Percentiles rank a stretch among this genome's conserved stretches.
Conservation (phyloP, 2,797 vertebrate genomes). For the Amblyopsis hoosieri region DNA sequence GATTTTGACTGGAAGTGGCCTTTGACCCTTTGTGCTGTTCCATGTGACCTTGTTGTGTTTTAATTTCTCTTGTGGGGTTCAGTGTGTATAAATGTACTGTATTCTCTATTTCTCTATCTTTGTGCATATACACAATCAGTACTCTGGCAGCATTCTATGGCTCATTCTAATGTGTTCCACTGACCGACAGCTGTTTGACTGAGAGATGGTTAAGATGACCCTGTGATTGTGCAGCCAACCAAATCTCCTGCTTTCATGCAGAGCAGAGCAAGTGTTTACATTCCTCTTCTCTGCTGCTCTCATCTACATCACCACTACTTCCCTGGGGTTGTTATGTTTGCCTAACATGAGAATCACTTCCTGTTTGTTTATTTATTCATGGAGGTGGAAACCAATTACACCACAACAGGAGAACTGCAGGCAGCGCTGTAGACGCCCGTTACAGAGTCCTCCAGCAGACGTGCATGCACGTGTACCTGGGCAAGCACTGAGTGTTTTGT, state of each 20-base stretch:
- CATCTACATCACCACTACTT: conserved; percentile 68
- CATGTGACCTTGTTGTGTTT: conserved; percentile 78
- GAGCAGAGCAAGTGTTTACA: conserved; percentile 73
- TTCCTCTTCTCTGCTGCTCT: conserved; percentile 61
- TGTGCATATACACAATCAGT: conserved; percentile 51
- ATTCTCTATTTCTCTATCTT: conserved; percentile 67
- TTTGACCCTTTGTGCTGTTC: conserved; percentile 80
- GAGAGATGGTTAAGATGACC: conserved; percentile 59
- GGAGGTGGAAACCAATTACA: conserved; percentile 75
- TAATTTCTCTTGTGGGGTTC: conserved; percentile 73
- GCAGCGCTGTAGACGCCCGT: conserved; percentile 44
- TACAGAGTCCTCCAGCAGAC: conserved; percentile 16
- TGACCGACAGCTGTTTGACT: conserved; percentile 56
- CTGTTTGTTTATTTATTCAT: conserved; percentile 80
- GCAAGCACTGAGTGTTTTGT: conserved; percentile 30
- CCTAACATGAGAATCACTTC: conserved; percentile 73
- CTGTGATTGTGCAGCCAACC: conserved; percentile 69
- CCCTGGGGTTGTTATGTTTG: conserved; percentile 77
- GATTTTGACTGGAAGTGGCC: conserved; percentile 78
- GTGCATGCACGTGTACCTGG: neutral
- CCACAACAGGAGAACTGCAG: conserved; percentile 64
- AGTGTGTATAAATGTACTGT: conserved; percentile 74
- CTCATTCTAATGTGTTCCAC: neutral
- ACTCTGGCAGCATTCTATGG: conserved; percentile 31
- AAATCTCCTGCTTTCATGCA: conserved; percentile 54